A percentile compares a stretch with the other conserved stretches of the same genome.
Conservation (phyloP, 2,888 invertebrate genomes). For the Tholera decimalis region DNA sequence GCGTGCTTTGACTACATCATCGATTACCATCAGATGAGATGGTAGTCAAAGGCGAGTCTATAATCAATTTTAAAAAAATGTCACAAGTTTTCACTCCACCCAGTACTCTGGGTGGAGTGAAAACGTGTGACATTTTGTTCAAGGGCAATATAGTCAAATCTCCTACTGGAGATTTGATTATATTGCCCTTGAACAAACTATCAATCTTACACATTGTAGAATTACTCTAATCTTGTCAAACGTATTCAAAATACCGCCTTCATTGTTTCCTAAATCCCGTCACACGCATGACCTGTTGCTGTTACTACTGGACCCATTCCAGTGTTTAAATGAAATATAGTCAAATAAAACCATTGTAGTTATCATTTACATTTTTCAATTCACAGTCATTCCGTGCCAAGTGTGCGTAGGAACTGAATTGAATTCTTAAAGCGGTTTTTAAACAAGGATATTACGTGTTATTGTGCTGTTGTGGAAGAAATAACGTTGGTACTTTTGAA, state of each 20-base stretch:
- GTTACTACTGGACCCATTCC: conserved; percentile 82
- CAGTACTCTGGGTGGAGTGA: no score
- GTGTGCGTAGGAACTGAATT: conserved; percentile 71
- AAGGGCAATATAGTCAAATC: no score
- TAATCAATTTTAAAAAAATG: no score
- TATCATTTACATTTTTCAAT: conserved; percentile 91
- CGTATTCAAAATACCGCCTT: conserved; percentile 53
- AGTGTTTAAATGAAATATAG: conserved; percentile 86
- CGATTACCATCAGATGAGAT: no score
- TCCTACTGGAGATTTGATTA: no score
- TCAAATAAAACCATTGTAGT: conserved; percentile 86
- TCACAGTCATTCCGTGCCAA: conserved; percentile 83
- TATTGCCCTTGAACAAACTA: no score
- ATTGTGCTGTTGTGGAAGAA: conserved; percentile 16
- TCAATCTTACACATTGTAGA: no score
- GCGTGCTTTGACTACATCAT: no score
- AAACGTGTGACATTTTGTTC: no score
- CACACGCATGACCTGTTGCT: conserved; percentile 86
- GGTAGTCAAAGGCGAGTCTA: no score
- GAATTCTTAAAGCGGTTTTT: conserved; percentile 56
- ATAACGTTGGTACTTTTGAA: not conserved
- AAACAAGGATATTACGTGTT: conserved; percentile 45
- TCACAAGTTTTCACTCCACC: no score
- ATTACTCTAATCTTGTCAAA: not conserved
- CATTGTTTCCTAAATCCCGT: conserved; percentile 59